Conservation (phyloP, 37 sponge, comb jelly and placozoan genomes). For the Lycopodina hypogea region DNA sequence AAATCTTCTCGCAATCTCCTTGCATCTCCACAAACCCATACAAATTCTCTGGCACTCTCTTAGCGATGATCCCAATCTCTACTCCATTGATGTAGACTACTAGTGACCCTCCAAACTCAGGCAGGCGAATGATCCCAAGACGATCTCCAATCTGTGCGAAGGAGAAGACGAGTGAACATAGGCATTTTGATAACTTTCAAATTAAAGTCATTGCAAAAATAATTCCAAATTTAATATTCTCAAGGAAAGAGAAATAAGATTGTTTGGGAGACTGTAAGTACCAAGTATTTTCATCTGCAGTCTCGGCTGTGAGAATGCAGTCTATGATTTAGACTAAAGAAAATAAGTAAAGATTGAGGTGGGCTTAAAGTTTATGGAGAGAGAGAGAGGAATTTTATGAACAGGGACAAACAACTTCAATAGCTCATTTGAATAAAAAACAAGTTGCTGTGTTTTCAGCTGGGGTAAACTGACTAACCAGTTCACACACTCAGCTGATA, state of each 20-base stretch:
- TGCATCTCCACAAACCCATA: constrained; percentile 40
- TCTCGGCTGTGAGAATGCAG: too few relatives aligned
- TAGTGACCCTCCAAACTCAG: constrained; percentile 43
- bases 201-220: not conserved
- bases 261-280: not conserved
- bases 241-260: not conserved
- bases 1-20: constrained; percentile 32
- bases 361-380: too few relatives aligned
- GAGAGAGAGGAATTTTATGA: too few relatives aligned
- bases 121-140: constrained; percentile 33
- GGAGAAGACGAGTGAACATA: not conserved
- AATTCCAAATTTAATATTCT: not conserved
- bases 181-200: too few relatives aligned
- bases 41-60: constrained; percentile 27
- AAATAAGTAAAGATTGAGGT: too few relatives aligned
- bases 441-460: too few relatives aligned
- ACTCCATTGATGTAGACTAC: constrained; percentile 39
- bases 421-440: too few relatives aligned
- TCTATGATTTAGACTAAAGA: too few relatives aligned
- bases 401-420: too few relatives aligned
- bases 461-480: too few relatives aligned
- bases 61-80: constrained; percentile 36
- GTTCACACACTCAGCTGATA: too few relatives aligned
- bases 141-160: constrained; percentile 23
- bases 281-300: too few relatives aligned